Base-by-base conservation (phyloP, 2,797 vertebrate genomes). In the Catostomus latipinnis region DNA sequence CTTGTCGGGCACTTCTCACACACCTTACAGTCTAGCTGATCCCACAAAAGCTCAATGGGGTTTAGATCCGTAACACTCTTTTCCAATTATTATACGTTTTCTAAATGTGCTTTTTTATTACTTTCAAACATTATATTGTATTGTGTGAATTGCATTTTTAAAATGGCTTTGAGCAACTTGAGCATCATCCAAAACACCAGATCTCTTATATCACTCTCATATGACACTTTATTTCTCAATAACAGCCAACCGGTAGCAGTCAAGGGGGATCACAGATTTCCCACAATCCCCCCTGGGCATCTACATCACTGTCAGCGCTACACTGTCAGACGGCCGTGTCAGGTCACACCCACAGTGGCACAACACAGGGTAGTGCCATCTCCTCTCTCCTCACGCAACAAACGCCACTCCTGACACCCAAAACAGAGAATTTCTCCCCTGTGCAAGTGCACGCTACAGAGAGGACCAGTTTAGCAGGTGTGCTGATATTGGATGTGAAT, bases 351-450 rank as follows among this genome's bases (percentile, higher is more conserved):
- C 89, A 85, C 6, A 57, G 77, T 6, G 78, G 87, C 81, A 72
- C 85, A 67, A 86, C 89, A 61, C 89, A 86, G 57, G 88, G 87
- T 76, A 87, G 88, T 0, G 65, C 86, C 0, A 87, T 89, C 63
- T 90, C 92, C 0, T 81, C 89, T 56, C 88, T 92, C 57, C 91
- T 93, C 43, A 74, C 84, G 12, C 91, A 92, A 1, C 77, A 88
- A 76, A 76, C 88, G 1, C 70, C 92, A 0, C 91, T 94, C 81
- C 88, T 96, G 34, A 81, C 94, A 61, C 96, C 96, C 82, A 99
- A 99, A 91, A 94, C 90, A 0, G 97, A 99, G 89, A 93, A 92
- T 16, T 92, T 97, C 0, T 98, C 97, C 0, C 97, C 97, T 0
- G 93, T 94, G 0, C 94, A 91, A 0, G 86, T 90, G 12, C 94